Percentiles rank a stretch among this genome's conserved stretches.
phyloP scores from a whole-genome alignment of 2,888 invertebrate species.

The Acanthosepion pharaonis region DNA sequence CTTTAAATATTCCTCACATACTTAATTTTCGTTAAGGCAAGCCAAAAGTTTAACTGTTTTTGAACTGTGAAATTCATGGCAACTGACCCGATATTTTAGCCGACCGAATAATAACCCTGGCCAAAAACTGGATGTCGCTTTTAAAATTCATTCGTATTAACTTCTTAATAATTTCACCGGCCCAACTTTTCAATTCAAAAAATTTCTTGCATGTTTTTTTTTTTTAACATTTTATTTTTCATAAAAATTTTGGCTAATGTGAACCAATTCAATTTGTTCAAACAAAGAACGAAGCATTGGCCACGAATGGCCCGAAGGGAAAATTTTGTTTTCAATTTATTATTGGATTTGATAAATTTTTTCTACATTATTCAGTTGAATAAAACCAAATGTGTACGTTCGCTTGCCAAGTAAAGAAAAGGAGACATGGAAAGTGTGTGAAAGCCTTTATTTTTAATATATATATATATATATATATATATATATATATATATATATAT shows the following conservation, averaged over 20 bases:
- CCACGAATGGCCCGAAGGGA: not conserved
- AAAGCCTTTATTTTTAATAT: not conserved
- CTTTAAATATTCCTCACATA: no score
- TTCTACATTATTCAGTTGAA: conserved; percentile 22
- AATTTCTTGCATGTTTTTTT: not conserved
- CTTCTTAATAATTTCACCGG: not conserved
- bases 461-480: not conserved
- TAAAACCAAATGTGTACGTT: conserved; percentile 20
- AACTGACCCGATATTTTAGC: not conserved
- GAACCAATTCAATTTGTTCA: conserved; percentile 33
- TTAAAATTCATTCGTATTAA: not conserved
- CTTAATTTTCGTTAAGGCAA: not conserved
- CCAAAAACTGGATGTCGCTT: not conserved
- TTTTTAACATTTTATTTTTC: not conserved
- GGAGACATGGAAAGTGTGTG: no score
- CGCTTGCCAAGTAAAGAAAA: not conserved
- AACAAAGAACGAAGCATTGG: not conserved
- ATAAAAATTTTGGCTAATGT: not conserved
- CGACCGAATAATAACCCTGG: not conserved
- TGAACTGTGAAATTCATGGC: not conserved
- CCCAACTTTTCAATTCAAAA: not conserved
- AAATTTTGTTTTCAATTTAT: conserved; percentile 17
- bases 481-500: not conserved
- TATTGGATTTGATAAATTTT: conserved; percentile 4
- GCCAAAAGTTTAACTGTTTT: not conserved